phyloP scores from a whole-genome alignment of 2,888 invertebrate genomes.

The Oscheius sp. region DNA sequence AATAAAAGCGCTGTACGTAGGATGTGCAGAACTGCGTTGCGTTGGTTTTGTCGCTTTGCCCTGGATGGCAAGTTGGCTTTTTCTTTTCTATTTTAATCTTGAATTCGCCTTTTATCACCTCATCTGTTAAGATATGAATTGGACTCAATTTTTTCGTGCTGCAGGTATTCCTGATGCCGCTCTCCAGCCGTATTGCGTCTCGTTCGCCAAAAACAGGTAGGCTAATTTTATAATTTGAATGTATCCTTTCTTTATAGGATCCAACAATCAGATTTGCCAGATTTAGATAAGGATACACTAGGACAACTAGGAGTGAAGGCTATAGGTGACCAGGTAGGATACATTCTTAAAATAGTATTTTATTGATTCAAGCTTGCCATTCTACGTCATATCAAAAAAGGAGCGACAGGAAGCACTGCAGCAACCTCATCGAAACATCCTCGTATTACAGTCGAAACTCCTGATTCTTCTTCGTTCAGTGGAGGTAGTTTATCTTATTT shows the following conservation, averaged over 20 bases:
- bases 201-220: slow-evolving; percentile 41
- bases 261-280: slow-evolving; percentile 50
- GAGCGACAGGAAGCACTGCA: not conserved
- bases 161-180: slow-evolving; percentile 51
- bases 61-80: not conserved
- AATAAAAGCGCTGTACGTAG: too few relatives aligned
- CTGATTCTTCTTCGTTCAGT: not conserved
- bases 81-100: not conserved
- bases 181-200: slow-evolving; percentile 38
- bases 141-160: slow-evolving; percentile 43
- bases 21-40: not conserved
- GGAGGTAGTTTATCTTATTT: not conserved
- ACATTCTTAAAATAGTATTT: not conserved
- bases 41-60: not conserved
- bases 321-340: slow-evolving; percentile 56
- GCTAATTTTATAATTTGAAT: not conserved
- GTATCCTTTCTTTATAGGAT: slow-evolving; percentile 39
- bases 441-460: slow-evolving; percentile 7
- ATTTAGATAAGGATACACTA: slow-evolving; percentile 55
- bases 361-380: not conserved
- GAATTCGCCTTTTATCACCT: not conserved
- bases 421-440: not conserved
- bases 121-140: slow-evolving; percentile 14
- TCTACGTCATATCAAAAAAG: slow-evolving; percentile 2
- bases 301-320: slow-evolving; percentile 52